These are phyloP conservation scores for Sisyra nigra DNA, from an alignment of 2,888 invertebrate species.

Conservation along the genomic window DNA sequence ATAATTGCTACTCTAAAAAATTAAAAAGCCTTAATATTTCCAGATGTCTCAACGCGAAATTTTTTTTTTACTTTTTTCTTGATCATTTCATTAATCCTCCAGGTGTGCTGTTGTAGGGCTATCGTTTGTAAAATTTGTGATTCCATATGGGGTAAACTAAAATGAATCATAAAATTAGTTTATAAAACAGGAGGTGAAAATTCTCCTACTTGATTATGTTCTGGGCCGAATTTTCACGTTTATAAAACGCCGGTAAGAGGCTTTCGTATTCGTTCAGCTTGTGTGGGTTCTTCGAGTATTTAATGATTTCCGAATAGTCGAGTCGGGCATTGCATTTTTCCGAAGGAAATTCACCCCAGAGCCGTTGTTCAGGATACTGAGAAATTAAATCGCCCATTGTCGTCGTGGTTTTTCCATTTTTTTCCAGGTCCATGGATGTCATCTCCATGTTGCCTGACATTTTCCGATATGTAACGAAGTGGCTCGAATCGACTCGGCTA, in stretches of 20 bases:
- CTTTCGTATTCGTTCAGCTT: neutral
- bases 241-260: neutral
- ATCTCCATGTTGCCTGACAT: too few species aligned
- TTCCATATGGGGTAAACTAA: constrained; percentile 5
- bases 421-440: too few species aligned
- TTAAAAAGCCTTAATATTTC: neutral
- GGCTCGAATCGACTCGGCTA: too few species aligned
- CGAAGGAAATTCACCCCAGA: neutral
- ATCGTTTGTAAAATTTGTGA: constrained; percentile 4
- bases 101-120: constrained; percentile 1
- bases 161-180: neutral
- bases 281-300: neutral
- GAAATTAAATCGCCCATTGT: too few species aligned
- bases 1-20: neutral
- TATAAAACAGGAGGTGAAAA: neutral
- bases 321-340: too few species aligned
- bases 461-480: too few species aligned
- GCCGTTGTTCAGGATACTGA: neutral
- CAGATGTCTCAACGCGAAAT: neutral
- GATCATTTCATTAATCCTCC: neutral
- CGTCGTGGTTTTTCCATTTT: too few species aligned
- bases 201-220: neutral
- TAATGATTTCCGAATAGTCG: neutral
- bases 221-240: neutral
- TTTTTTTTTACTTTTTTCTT: constrained; percentile 2